phyloP scores from a whole-genome alignment of 2,888 invertebrate genomes.

The Allophyes oxyacanthae region DNA sequence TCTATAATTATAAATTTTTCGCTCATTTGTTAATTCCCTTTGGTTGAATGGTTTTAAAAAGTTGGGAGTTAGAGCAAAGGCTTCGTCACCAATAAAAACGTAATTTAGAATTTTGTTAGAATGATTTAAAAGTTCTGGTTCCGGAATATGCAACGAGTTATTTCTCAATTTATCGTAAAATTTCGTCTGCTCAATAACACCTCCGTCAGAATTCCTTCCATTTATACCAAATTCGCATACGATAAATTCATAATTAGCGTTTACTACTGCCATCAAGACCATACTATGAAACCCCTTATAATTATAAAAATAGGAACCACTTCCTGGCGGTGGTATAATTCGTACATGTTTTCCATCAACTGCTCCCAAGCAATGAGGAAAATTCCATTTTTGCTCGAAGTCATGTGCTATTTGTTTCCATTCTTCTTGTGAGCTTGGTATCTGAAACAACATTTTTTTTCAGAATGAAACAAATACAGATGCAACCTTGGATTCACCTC shows the following conservation, averaged over 20 bases:
- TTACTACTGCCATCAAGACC: conserved; percentile 24
- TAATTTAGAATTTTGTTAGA: no score
- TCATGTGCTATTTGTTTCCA: conserved; percentile 7
- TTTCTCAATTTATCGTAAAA: conserved; percentile 4
- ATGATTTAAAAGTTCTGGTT: neutral
- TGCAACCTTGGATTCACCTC: no score
- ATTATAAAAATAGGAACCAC: conserved; percentile 28
- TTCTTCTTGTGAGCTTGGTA: conserved; percentile 3
- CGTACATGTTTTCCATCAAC: conserved; percentile 37
- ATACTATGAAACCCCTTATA: conserved; percentile 26
- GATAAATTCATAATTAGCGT: conserved; percentile 25
- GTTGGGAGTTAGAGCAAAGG: conserved; percentile 5
- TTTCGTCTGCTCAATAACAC: conserved; percentile 16
- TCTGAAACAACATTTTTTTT: no score
- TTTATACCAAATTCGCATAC: conserved; percentile 22
- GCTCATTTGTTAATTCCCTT: conserved; percentile 1
- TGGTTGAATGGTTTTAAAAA: conserved; percentile 5
- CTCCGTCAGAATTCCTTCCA: conserved; percentile 30
- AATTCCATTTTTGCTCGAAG: conserved; percentile 14
- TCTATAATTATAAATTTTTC: conserved; percentile 17
- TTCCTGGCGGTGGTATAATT: conserved; percentile 32
- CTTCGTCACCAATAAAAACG: conserved; percentile 8
- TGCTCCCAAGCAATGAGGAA: conserved; percentile 22
- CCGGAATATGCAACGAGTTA: neutral
- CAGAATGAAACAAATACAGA: no score